Conservation (phyloP, 2,797 vertebrate species). For the Graptemys geographica region DNA sequence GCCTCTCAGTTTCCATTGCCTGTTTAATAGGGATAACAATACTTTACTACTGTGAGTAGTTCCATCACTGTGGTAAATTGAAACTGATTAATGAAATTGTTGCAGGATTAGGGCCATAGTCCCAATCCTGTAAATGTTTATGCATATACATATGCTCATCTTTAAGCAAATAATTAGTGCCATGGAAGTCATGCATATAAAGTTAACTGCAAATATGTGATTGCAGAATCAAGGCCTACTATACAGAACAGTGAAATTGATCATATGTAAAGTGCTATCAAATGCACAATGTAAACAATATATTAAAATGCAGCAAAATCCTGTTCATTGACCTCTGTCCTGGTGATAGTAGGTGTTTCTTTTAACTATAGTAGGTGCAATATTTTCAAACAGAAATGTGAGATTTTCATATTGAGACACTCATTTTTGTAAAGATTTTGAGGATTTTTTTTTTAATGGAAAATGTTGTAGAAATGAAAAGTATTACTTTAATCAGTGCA, state of each 20-base stretch:
- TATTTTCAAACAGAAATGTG: neutral
- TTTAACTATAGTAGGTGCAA: neutral
- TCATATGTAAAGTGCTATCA: neutral
- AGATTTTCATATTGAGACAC: too few relatives aligned
- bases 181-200: fast-evolving
- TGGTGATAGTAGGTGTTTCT: neutral
- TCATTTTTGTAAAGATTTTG: neutral
- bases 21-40: neutral
- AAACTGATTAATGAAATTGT: neutral
- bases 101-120: fast-evolving
- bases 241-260: neutral
- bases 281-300: neutral
- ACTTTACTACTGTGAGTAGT: neutral
- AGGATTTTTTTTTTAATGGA: neutral
- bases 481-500: neutral
- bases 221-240: neutral
- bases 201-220: fast-evolving
- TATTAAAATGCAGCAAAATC: neutral
- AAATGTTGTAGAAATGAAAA: neutral
- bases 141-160: fast-evolving
- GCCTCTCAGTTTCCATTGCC: neutral
- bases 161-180: fast-evolving
- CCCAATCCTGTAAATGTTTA: neutral
- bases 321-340: fast-evolving
- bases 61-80: fast-evolving